These are phyloP conservation scores for Drosophila greeni DNA, from an alignment of 2,888 invertebrate species.

Conservation along the genomic window DNA sequence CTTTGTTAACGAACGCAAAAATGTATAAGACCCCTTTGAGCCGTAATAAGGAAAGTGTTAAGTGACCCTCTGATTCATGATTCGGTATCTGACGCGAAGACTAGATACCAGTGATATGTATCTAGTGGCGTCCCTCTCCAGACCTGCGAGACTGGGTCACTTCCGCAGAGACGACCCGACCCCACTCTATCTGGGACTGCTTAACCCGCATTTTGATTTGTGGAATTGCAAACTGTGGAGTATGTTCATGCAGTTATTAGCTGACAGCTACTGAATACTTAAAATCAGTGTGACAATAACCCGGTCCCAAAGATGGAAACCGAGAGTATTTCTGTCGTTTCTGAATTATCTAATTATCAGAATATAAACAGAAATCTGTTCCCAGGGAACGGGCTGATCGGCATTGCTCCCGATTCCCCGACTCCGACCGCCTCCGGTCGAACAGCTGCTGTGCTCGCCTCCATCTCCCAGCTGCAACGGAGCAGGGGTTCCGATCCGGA, in stretches of 20 bases:
- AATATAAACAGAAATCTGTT: constrained; percentile 26
- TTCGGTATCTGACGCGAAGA: not conserved
- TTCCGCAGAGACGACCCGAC: constrained; percentile 4
- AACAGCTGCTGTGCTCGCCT: constrained; percentile 33
- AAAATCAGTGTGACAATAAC: constrained; percentile 18
- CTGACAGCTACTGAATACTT: constrained; percentile 16
- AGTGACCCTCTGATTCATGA: constrained; percentile 23
- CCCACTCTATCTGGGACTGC: constrained; percentile 5
- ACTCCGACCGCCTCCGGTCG: constrained; percentile 3
- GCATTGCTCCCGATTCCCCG: constrained; percentile 15
- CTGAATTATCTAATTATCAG: constrained; percentile 29
- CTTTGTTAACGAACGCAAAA: constrained; percentile 10
- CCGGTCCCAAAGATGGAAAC: constrained; percentile 3
- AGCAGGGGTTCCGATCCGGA: constrained; percentile 21
- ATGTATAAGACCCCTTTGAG: not conserved
- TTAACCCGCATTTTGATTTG: constrained; percentile 12
- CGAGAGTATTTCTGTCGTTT: not conserved
- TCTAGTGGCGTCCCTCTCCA: constrained; percentile 6
- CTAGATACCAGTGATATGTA: constrained; percentile 13
- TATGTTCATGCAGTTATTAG: constrained; percentile 10
- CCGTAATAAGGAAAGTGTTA: constrained; percentile 14
- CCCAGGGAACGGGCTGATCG: constrained; percentile 14
- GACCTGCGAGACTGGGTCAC: constrained; percentile 19
- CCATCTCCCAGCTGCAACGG: constrained; percentile 17
- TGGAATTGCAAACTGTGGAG: constrained; percentile 1